These are phyloP conservation scores for Phyllotreta cruciferae DNA, from an alignment of 2,888 invertebrate genomes.

Conservation along the genomic window DNA sequence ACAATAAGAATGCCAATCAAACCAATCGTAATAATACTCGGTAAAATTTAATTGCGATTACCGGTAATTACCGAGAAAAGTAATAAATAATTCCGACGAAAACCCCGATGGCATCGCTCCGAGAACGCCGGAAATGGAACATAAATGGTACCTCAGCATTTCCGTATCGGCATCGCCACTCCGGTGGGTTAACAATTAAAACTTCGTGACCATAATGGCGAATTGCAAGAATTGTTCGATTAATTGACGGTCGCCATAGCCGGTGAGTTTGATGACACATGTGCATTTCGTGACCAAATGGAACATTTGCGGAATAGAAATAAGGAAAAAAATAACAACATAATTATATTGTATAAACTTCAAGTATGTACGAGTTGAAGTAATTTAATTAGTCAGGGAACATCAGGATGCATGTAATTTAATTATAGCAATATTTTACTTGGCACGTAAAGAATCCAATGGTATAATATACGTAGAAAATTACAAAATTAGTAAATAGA, in stretches of 20 bases:
- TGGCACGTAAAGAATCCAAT: too few relatives aligned
- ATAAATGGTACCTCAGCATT: conserved; percentile 18
- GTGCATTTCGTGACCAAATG: conserved; percentile 11
- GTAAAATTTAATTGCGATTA: too few relatives aligned
- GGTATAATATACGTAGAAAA: neutral
- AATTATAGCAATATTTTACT: too few relatives aligned
- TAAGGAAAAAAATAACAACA: neutral
- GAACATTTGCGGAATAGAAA: conserved; percentile 7
- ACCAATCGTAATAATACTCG: too few relatives aligned
- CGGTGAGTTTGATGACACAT: conserved; percentile 13
- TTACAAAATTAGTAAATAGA: too few relatives aligned
- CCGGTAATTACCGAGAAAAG: neutral
- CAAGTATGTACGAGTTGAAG: too few relatives aligned
- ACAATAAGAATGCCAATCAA: too few relatives aligned
- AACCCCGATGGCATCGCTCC: conserved; percentile 3
- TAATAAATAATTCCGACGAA: conserved; percentile 12
- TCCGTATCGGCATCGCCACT: conserved; percentile 12
- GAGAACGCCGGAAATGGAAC: conserved; percentile 15
- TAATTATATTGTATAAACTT: too few relatives aligned
- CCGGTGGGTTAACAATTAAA: conserved; percentile 19
- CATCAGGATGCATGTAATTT: too few relatives aligned
- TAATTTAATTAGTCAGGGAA: too few relatives aligned
- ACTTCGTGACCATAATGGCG: conserved; percentile 16
- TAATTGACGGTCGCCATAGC: conserved; percentile 1
- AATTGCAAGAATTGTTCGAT: conserved; percentile 8